These are phyloP conservation scores for Eufriesea mexicana DNA, from an alignment of 1,140 invertebrate genomes.

Conservation along the genomic window DNA sequence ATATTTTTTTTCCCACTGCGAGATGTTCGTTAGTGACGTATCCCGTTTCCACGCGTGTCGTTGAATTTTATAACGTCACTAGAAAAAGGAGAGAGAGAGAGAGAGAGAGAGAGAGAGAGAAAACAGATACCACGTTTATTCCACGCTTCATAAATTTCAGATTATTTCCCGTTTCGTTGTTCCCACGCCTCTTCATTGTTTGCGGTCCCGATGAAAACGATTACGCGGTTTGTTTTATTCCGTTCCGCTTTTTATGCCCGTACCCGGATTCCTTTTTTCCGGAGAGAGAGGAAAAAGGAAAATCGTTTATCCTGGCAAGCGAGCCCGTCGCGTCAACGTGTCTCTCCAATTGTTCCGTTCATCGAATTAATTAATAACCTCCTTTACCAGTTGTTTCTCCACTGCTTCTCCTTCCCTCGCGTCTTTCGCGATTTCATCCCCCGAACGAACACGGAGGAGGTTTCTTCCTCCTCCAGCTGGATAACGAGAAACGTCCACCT, in stretches of 20 bases:
- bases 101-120: no score
- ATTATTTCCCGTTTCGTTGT: neutral
- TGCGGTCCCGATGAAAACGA: slow-evolving; percentile 31
- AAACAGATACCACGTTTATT: slow-evolving; percentile 25
- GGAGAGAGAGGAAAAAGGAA: neutral
- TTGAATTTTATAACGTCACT: slow-evolving; percentile 37
- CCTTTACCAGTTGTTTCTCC: neutral
- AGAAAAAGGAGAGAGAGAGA: neutral
- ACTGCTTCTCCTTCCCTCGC: neutral
- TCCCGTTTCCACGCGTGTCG: slow-evolving; percentile 6
- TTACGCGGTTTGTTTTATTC: slow-evolving; percentile 29
- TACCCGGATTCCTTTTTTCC: no score
- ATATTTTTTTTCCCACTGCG: neutral
- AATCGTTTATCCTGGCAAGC: slow-evolving; percentile 4
- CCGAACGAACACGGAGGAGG: neutral
- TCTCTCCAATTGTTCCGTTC: slow-evolving; percentile 50
- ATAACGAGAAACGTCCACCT: neutral
- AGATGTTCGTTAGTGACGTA: slow-evolving; percentile 16
- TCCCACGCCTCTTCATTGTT: slow-evolving; percentile 17
- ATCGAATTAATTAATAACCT: slow-evolving; percentile 62
- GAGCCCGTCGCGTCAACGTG: neutral
- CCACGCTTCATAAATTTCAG: slow-evolving; percentile 35
- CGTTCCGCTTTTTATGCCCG: neutral
- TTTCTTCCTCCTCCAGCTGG: neutral
- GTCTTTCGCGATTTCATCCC: neutral